A percentile compares a stretch with the other conserved stretches of the same genome.
Evolutionary conservation across 1,140 invertebrate genomes (phyloP).

Genomic region (Hypothenemus hampei): DNA sequence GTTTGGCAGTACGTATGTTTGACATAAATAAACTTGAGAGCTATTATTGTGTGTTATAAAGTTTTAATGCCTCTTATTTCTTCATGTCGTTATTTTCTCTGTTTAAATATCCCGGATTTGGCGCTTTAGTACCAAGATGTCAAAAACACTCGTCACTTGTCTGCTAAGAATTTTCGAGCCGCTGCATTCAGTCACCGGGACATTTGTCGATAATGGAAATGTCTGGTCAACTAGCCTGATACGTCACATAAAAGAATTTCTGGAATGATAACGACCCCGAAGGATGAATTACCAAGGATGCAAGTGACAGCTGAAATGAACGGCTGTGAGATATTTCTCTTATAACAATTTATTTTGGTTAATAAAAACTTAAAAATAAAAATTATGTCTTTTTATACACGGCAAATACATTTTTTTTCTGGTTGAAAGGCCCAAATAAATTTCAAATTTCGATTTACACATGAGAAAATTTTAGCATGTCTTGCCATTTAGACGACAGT

Average conservation of each 20-base stretch:
- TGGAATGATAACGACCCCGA: slow-evolving; percentile 18
- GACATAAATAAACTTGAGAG: too few relatives aligned
- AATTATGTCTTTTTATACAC: too few relatives aligned
- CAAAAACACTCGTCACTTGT: slow-evolving; percentile 26
- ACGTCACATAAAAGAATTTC: slow-evolving; percentile 26
- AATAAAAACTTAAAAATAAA: neutral
- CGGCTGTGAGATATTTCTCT: too few relatives aligned
- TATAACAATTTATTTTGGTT: neutral
- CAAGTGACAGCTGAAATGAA: slow-evolving; percentile 5
- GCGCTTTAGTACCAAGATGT: slow-evolving; percentile 31
- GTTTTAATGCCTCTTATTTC: too few relatives aligned
- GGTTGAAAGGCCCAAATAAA: too few relatives aligned
- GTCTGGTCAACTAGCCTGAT: slow-evolving; percentile 23
- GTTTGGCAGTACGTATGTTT: too few relatives aligned
- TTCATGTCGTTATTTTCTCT: too few relatives aligned
- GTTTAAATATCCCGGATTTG: too few relatives aligned
- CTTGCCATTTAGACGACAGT: slow-evolving; percentile 41
- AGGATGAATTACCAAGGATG: slow-evolving; percentile 16
- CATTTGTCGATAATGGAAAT: slow-evolving; percentile 31
- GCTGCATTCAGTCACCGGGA: slow-evolving; percentile 34
- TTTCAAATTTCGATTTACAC: neutral
- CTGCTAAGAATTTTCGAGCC: slow-evolving; percentile 35
- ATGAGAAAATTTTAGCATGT: too few relatives aligned
- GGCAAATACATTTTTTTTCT: too few relatives aligned
- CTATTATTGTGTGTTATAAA: too few relatives aligned